Base-by-base conservation (phyloP, 1,140 invertebrate genomes). In the Centruroides vittatus region DNA sequence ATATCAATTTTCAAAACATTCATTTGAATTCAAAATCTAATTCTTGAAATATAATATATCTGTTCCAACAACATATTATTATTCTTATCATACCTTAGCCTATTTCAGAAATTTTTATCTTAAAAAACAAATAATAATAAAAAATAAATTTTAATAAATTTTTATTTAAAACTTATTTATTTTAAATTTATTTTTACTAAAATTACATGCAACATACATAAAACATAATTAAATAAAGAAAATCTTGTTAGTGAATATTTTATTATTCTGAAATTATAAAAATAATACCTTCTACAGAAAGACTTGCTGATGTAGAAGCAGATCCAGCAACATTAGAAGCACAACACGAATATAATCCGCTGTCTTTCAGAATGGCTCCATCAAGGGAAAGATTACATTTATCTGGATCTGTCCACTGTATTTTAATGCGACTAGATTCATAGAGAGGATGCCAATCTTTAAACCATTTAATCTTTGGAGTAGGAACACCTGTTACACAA, bases 401-500 rank as follows among this genome's bases (percentile, higher is more conserved):
- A 68, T 95, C 89, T 0, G 91, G 90, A 66, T 91, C 86, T 60
- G 82, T 82, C 69, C 84, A 87, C 64, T 84, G 79, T 63, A 93
- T 88, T 84, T 89, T 90, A 13, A 89, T 84, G 67, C 90, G 82
- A 7, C 80, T 79, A 3, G 87, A 87, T 4, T 86, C 73, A 1
- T 86, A 83, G 9, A 96, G 71, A 3, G 89, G 91, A 70, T 89
- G 85, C 91, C 92, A 96, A 72, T 96, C 92, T 76, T 95, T 97
- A 75, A 88, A 94, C 89, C 90, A 97, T 72, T 89, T 93, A 23
- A 98, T 82, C 65, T 93, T 89, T 1, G 94, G 94, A 69, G 85
- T 85, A 0, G 95, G 95, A 56, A 89, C 83, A 9, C 93, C 95
- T 47, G 84, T 84, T 53, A 97, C 83, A 55, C 86, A 79, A 48